Base-by-base conservation (phyloP, 2,888 invertebrate species). In the Melanophora roralis region DNA sequence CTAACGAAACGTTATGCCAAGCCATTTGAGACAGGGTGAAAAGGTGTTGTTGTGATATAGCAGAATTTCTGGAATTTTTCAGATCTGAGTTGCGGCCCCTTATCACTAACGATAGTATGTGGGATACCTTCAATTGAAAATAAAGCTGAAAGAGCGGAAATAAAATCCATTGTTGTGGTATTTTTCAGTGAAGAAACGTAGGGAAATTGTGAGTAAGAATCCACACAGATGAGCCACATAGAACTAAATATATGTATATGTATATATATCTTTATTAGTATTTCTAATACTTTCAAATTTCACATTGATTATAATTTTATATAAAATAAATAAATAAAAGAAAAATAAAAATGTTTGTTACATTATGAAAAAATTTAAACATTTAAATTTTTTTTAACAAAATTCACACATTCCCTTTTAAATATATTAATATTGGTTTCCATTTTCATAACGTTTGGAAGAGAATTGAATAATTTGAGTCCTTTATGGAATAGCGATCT, bases 31-130 rank as follows among this genome's bases (percentile, higher is more conserved):
- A 78, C 71, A 6, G 84, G 82, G 34, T 83, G 82, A 43, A 82
- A 85, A 3, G 84, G 82, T 5, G 84, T 80, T n/a, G 83, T 83
- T n/a, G 76, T 83, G 9, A 83, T 32, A 75, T 85, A 83, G 34
- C 82, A 83, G 81, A 85, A 84, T 12, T 65, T 12, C 72, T 83
- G 49, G 49, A 82, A 81, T 23, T 80, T 72, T 1, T 64, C 47
- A 4, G 73, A 40, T 4, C 40, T 40, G n/a, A 40, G 40, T 14
- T 40, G 40, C 12, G 40, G 40, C 5, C n/a, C 1, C 5, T 40
- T 40, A n/a, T 40, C 40, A n/a, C 40, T 40, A 4, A 40, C n/a
- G 14, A 14, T 1, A 6, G 40, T 40, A 40, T n/a, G n/a, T 14
- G 14, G 40, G 3, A 14, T 40, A n/a, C 6, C 40, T 14, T 40